These are phyloP conservation scores for Paradoxurus hermaphroditus DNA, from an alignment of 2,113 vertebrate genomes.

Conservation along the genomic window DNA sequence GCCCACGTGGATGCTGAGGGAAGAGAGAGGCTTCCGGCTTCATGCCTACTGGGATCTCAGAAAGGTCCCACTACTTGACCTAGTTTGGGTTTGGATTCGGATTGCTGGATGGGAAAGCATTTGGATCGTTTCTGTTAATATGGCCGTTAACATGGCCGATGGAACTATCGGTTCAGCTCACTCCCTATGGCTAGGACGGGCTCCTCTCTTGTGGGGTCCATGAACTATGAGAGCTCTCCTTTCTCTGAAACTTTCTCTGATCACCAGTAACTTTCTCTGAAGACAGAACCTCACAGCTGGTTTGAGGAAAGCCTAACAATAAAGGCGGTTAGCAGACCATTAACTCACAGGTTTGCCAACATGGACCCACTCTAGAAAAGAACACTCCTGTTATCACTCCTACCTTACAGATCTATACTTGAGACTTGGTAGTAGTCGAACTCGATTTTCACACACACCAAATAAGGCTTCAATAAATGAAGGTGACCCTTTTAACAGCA, in stretches of 20 bases:
- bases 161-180: background rate
- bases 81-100: too few relatives aligned
- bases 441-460: background rate
- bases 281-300: background rate
- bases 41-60: background rate
- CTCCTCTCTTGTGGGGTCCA: fast-evolving
- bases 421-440: too few relatives aligned
- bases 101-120: too few relatives aligned
- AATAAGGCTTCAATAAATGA: background rate
- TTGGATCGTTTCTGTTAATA: background rate
- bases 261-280: background rate
- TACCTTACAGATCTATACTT: background rate
- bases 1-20: background rate
- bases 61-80: slow-evolving; percentile 2
- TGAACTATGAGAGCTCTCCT: background rate
- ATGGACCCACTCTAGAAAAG: background rate
- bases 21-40: background rate
- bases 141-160: fast-evolving
- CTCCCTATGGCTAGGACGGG: background rate
- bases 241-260: background rate
- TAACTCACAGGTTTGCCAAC: background rate
- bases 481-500: background rate
- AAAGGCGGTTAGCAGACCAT: background rate
- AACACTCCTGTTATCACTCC: background rate
- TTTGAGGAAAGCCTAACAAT: background rate